Conservation (phyloP, 2,113 vertebrate genomes). For the Petrocephalus microphthalmus region DNA sequence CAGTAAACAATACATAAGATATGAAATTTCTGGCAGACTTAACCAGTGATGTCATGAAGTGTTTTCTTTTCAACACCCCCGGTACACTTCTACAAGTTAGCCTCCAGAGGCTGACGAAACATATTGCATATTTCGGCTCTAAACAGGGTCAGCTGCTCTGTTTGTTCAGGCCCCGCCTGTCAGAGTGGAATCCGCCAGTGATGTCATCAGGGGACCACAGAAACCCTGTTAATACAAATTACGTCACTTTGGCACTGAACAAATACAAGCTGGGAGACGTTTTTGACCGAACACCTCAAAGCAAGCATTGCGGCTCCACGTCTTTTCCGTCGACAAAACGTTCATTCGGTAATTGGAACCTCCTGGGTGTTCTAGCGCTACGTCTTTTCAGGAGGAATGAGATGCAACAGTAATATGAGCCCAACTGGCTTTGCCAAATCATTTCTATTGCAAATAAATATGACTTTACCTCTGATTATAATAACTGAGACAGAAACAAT, state of each 20-base stretch:
- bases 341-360: constrained; percentile 51
- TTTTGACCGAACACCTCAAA: constrained; percentile 44
- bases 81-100: constrained; percentile 45
- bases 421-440: constrained; percentile 42
- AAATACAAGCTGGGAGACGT: constrained; percentile 48
- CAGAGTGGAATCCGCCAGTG: constrained; percentile 64
- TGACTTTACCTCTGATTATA: background rate
- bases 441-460: background rate
- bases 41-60: constrained; percentile 22
- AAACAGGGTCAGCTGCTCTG: constrained; percentile 24
- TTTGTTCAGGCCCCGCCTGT: constrained; percentile 54
- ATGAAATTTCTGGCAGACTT: background rate
- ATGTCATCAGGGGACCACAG: constrained; percentile 65
- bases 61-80: constrained; percentile 29
- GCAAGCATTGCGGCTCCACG: background rate
- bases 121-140: constrained; percentile 50
- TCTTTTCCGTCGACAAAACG: constrained; percentile 31
- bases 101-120: constrained; percentile 43
- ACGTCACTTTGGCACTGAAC: constrained; percentile 55
- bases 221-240: constrained; percentile 52
- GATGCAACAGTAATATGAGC: constrained; percentile 51
- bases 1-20: background rate
- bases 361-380: constrained; percentile 39
- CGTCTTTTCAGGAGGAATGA: constrained; percentile 32
- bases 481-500: background rate